Conservation (phyloP, 2,888 invertebrate genomes). For the Phaedon cochleariae region DNA sequence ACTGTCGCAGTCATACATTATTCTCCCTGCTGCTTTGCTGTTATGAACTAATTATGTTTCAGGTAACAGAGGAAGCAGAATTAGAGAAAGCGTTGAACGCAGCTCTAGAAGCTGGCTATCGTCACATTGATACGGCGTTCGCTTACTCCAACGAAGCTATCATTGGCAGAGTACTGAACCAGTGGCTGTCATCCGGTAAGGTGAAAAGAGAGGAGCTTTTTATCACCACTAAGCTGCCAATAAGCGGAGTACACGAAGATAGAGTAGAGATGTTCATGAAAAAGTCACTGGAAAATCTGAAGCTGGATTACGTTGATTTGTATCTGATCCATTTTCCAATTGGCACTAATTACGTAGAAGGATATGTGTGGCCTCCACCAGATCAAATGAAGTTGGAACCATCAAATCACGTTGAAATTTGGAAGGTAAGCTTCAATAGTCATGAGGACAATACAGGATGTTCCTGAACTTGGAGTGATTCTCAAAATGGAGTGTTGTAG, state of each 20-base stretch:
- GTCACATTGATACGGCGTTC: conserved; percentile 82
- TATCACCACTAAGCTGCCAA: conserved; percentile 81
- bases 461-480: too few species aligned
- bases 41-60: too few species aligned
- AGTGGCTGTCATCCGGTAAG: conserved; percentile 74
- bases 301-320: conserved; percentile 48
- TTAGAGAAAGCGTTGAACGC: conserved; percentile 72
- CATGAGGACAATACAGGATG: too few species aligned
- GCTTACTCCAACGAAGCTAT: conserved; percentile 78
- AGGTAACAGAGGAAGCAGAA: conserved; percentile 71
- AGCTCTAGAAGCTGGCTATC: conserved; percentile 78
- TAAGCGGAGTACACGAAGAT: conserved; percentile 68
- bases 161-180: conserved; percentile 75
- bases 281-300: conserved; percentile 43
- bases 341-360: conserved; percentile 7
- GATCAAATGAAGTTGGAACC: conserved; percentile 50
- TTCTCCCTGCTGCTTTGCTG: too few species aligned
- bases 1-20: too few species aligned
- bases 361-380: background rate
- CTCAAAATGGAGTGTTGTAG: too few species aligned
- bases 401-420: conserved; percentile 36
- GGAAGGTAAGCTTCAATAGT: conserved; percentile 42
- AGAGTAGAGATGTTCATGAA: conserved; percentile 46
- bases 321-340: conserved; percentile 50
- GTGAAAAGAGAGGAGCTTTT: conserved; percentile 79